Evolutionary conservation across 2,797 vertebrate genomes (phyloP).

Genomic region (Phoxinus dragarum): DNA sequence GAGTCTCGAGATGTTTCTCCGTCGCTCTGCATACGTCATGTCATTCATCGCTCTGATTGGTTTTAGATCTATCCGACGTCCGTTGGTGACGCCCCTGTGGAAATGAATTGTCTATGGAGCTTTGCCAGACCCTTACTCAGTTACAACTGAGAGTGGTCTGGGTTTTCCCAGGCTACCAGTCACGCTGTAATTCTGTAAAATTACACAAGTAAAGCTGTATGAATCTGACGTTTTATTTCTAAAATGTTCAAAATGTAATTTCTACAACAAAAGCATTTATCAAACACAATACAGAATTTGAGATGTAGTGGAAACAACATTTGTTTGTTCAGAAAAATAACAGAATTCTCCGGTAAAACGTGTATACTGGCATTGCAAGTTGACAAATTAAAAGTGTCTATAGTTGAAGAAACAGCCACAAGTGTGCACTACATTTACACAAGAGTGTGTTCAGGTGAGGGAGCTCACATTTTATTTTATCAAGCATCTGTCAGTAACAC

Average conservation of each 20-base stretch:
- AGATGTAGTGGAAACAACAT: not conserved
- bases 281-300: not conserved
- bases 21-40: no score
- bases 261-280: not conserved
- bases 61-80: no score
- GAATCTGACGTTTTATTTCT: not conserved
- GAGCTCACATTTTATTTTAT: conserved; percentile 8
- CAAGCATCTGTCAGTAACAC: conserved; percentile 16
- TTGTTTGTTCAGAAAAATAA: not conserved
- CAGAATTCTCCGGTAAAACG: not conserved
- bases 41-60: no score
- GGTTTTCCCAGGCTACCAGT: no score
- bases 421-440: not conserved
- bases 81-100: no score
- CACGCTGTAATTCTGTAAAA: not conserved
- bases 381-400: not conserved
- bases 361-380: not conserved
- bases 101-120: no score
- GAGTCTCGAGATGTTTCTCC: no score
- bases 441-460: conserved; percentile 5
- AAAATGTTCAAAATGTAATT: not conserved
- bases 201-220: not conserved
- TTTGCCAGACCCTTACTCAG: no score
- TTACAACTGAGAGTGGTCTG: no score
- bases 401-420: not conserved